A percentile compares a stretch with the other conserved stretches of the same genome.
Conservation (phyloP, 2,797 vertebrate genomes). For the Caiman crocodilus region DNA sequence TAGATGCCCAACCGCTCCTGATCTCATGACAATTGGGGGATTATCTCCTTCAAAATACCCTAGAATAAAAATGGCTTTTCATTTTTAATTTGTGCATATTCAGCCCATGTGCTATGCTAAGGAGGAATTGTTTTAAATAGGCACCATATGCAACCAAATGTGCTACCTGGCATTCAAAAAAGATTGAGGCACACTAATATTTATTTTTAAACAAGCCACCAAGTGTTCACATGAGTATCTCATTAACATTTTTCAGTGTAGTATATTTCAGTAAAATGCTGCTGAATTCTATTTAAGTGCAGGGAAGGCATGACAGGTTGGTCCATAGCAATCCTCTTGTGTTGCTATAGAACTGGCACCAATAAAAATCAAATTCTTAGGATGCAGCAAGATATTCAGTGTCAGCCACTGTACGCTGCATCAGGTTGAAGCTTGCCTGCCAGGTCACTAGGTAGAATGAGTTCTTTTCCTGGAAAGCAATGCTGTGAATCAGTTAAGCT, state of each 20-base stretch:
- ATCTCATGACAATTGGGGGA: slow-evolving; percentile 36
- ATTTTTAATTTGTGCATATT: not conserved
- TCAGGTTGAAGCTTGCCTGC: slow-evolving; percentile 70
- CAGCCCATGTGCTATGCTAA: not conserved
- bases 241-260: not conserved
- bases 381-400: not conserved
- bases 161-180: not conserved
- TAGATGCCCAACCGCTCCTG: not conserved
- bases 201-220: not conserved
- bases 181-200: not conserved
- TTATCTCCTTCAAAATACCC: slow-evolving; percentile 23
- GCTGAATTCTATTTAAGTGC: slow-evolving; percentile 6
- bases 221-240: not conserved
- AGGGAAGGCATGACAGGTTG: not conserved
- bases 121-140: not conserved
- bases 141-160: not conserved
- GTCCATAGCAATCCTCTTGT: not conserved
- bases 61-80: slow-evolving; percentile 21
- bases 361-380: slow-evolving; percentile 10
- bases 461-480: slow-evolving; percentile 60
- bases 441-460: slow-evolving; percentile 56
- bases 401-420: not conserved
- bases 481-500: slow-evolving; percentile 26
- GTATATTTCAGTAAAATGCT: not conserved
- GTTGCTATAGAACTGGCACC: not conserved